These are phyloP conservation scores for Oscheius myriophilus DNA, from an alignment of 2,888 invertebrate genomes.

Conservation along the genomic window DNA sequence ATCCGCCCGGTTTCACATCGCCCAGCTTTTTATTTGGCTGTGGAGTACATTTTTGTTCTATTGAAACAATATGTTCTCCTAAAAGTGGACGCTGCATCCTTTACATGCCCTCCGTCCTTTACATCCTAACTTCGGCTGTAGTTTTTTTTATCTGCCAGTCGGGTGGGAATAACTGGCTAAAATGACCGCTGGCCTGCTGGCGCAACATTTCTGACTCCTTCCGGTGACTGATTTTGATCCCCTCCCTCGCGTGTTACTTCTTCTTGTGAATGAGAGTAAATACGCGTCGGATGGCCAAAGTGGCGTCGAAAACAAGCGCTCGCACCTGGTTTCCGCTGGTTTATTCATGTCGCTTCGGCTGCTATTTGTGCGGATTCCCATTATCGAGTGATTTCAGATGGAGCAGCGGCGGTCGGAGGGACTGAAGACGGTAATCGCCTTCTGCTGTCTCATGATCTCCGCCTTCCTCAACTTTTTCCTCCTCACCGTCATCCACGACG, in stretches of 20 bases:
- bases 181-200: too few relatives aligned
- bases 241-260: neutral
- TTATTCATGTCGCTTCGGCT: neutral
- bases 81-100: too few relatives aligned
- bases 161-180: too few relatives aligned
- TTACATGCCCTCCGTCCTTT: too few relatives aligned
- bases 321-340: neutral
- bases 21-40: too few relatives aligned
- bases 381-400: slow-evolving; percentile 13
- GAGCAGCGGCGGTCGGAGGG: slow-evolving; percentile 51
- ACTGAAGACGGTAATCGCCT: slow-evolving; percentile 64
- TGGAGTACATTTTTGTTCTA: too few relatives aligned
- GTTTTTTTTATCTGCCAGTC: too few relatives aligned
- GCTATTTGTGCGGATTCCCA: slow-evolving; percentile 2
- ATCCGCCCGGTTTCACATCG: too few relatives aligned
- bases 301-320: neutral
- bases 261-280: slow-evolving; percentile 5
- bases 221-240: too few relatives aligned
- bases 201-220: too few relatives aligned
- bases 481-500: slow-evolving; percentile 69
- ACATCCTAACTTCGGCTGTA: too few relatives aligned
- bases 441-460: slow-evolving; percentile 62
- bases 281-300: slow-evolving; percentile 9
- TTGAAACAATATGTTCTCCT: too few relatives aligned
- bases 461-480: slow-evolving; percentile 69